Conservation (phyloP, 2,888 invertebrate species). For the Elaeidobius kamerunicus region DNA sequence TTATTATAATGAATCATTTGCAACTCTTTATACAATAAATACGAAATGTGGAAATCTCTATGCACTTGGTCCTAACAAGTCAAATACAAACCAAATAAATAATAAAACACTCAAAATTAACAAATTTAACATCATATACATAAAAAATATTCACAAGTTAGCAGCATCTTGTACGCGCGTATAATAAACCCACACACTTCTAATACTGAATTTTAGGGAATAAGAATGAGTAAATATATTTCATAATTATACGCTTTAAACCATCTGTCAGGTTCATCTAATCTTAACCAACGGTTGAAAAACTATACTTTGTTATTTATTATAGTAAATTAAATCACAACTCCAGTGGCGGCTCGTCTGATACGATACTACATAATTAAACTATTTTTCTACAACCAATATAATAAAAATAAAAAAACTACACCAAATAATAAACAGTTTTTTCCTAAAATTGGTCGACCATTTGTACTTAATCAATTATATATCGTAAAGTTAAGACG, state of each 20-base stretch:
- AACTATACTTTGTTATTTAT: too few species aligned
- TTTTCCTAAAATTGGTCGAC: too few species aligned
- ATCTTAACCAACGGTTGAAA: too few species aligned
- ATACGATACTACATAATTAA: neutral
- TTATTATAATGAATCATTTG: conserved; percentile 36
- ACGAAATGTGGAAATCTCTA: conserved; percentile 45
- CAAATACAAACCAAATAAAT: conserved; percentile 37
- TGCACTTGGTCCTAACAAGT: conserved; percentile 44
- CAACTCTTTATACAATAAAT: conserved; percentile 39
- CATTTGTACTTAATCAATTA: too few species aligned
- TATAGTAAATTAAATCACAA: conserved; percentile 33
- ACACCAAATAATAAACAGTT: too few species aligned
- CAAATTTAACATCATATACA: conserved; percentile 38
- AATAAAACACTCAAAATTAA: conserved; percentile 35
- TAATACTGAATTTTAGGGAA: conserved; percentile 38
- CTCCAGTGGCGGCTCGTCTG: conserved; percentile 13
- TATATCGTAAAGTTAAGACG: too few species aligned
- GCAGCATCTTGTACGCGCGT: conserved; percentile 32
- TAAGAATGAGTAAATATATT: conserved; percentile 18
- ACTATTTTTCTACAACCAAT: neutral
- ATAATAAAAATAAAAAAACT: neutral
- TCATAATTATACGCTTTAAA: too few species aligned
- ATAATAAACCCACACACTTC: conserved; percentile 24
- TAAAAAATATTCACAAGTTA: conserved; percentile 35
- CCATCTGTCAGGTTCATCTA: too few species aligned